A percentile compares a stretch with the other conserved stretches of the same genome.
phyloP scores from a whole-genome alignment of 2,113 vertebrate genomes.

The Xenus cinereus region DNA sequence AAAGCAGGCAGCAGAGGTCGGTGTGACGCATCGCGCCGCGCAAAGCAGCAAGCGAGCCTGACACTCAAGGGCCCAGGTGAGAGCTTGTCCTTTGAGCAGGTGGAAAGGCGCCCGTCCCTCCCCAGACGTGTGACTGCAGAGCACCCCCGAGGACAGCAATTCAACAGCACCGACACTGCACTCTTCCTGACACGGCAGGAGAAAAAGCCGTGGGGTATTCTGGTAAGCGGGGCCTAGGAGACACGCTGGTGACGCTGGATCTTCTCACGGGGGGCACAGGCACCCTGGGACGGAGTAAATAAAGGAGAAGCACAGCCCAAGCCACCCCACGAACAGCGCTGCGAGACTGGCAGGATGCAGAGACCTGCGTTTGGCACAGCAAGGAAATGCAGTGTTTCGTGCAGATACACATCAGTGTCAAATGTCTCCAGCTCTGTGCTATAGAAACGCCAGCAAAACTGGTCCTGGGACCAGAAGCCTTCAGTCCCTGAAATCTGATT shows the following conservation, averaged over 20 bases:
- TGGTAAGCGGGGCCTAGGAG: neutral
- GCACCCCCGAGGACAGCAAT: neutral
- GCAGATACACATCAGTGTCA: neutral
- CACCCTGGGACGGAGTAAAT: neutral
- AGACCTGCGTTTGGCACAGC: neutral
- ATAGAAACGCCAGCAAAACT: neutral
- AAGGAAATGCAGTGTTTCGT: neutral
- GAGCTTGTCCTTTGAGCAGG: neutral
- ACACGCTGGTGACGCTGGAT: neutral
- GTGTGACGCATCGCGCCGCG: neutral
- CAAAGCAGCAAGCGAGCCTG: neutral
- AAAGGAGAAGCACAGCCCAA: neutral
- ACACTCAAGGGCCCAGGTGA: neutral
- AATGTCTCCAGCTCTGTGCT: neutral
- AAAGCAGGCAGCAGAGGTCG: accelerated
- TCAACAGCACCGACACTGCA: neutral
- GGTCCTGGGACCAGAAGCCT: neutral
- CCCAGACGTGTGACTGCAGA: neutral
- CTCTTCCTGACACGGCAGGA: neutral
- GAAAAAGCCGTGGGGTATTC: neutral
- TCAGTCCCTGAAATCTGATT: neutral
- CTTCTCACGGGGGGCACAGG: neutral
- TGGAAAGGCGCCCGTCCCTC: neutral
- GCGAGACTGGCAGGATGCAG: neutral
- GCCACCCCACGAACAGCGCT: accelerated